phyloP scores from a whole-genome alignment of 2,113 vertebrate genomes.

The Rissa tridactyla region DNA sequence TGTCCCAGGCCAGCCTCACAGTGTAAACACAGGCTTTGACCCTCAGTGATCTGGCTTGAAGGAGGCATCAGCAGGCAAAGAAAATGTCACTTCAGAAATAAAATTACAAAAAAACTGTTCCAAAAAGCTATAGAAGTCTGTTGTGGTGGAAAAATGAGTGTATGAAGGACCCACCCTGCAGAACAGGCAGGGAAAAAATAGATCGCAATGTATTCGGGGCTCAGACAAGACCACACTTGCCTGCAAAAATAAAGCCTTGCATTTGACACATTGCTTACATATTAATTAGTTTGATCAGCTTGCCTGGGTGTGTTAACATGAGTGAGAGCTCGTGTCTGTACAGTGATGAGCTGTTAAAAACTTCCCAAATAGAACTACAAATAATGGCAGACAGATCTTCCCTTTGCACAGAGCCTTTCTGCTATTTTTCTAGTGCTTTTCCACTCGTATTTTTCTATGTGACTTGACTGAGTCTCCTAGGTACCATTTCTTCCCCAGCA shows the following conservation, averaged over 20 bases:
- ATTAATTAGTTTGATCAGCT: conserved; percentile 58
- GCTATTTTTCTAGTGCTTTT: neutral
- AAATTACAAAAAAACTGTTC: neutral
- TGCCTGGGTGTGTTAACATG: conserved; percentile 24
- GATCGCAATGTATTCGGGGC: conserved; percentile 15
- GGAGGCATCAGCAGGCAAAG: neutral
- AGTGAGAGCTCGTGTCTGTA: neutral
- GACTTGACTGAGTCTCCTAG: neutral
- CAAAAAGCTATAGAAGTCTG: conserved; percentile 10
- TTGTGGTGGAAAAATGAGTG: neutral
- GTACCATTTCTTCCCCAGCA: neutral
- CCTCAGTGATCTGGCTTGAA: neutral
- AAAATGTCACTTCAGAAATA: neutral
- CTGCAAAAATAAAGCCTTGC: conserved; percentile 38
- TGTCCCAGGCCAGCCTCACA: neutral
- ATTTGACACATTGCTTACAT: conserved; percentile 53
- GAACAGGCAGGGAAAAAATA: conserved; percentile 40
- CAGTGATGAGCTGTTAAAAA: conserved; percentile 34
- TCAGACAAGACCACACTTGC: conserved; percentile 48
- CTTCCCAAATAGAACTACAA: neutral
- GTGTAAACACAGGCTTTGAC: neutral
- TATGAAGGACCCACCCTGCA: conserved; percentile 21
- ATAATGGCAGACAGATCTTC: neutral
- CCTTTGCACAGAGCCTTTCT: neutral
- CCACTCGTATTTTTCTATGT: neutral